Percentiles rank a stretch among this genome's conserved stretches.
Conservation (phyloP, 2,797 vertebrate species). For the Gadopsis bispinosus region DNA sequence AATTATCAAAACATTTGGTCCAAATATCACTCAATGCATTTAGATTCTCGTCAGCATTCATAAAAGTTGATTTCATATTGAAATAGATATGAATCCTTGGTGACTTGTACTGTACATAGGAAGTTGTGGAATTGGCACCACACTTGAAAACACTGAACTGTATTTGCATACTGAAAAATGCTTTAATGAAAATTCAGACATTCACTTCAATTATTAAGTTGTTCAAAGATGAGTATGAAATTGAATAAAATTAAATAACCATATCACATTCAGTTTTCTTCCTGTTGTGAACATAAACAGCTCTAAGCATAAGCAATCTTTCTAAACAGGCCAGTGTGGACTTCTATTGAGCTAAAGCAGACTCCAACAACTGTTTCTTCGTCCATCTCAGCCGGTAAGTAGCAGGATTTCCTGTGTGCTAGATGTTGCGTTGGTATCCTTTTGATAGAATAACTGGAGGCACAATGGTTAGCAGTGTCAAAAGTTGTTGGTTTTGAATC, state of each 20-base stretch:
- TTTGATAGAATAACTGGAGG: not conserved
- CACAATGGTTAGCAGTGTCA: not conserved
- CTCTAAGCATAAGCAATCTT: constrained; percentile 74
- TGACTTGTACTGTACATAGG: constrained; percentile 26
- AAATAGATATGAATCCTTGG: constrained; percentile 19
- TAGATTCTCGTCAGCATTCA: constrained; percentile 26
- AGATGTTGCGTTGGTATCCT: constrained; percentile 1
- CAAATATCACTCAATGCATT: constrained; percentile 25
- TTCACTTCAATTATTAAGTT: constrained; percentile 41
- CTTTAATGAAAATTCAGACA: constrained; percentile 42
- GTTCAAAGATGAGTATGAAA: constrained; percentile 48
- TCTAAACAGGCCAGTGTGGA: constrained; percentile 81
- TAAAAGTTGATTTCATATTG: constrained; percentile 34
- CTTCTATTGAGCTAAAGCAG: constrained; percentile 80
- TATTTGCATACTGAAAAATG: constrained; percentile 32
- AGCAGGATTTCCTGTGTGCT: not conserved
- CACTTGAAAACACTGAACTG: constrained; percentile 19
- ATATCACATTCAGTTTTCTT: constrained; percentile 34
- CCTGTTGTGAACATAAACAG: constrained; percentile 41
- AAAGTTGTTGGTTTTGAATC: not conserved
- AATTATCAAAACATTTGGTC: constrained; percentile 27
- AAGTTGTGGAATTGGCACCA: constrained; percentile 14
- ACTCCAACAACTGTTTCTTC: constrained; percentile 63
- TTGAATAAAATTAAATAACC: constrained; percentile 56
- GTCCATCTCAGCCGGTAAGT: constrained; percentile 79